phyloP scores from a whole-genome alignment of 2,113 vertebrate species.

The Podilymbus podiceps region DNA sequence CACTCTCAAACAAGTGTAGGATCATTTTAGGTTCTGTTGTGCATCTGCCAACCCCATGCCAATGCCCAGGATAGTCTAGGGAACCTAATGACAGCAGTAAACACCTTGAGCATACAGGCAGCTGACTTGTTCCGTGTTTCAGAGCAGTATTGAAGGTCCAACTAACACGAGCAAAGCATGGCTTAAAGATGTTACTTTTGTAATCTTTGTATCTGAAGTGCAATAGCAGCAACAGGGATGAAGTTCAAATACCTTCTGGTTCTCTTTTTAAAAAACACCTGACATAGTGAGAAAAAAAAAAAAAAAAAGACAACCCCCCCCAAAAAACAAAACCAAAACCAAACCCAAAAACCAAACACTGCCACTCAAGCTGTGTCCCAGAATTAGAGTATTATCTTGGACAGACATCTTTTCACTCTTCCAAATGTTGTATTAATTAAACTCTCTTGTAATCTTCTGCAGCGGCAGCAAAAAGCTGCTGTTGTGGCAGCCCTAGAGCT shows the following conservation, averaged over 20 bases:
- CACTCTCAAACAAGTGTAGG: not conserved
- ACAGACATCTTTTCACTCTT: constrained; percentile 19
- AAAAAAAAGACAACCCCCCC: too few species aligned
- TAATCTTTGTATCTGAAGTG: not conserved
- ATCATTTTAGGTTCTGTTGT: not conserved
- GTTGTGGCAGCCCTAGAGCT: not conserved
- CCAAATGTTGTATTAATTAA: constrained; percentile 8
- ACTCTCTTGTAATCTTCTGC: not conserved
- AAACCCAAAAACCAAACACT: not conserved
- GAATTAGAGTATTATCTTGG: constrained; percentile 2
- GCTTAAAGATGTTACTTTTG: not conserved
- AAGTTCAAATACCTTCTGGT: not conserved
- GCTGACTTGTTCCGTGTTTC: not conserved
- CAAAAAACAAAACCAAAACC: too few species aligned
- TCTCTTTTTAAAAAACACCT: not conserved
- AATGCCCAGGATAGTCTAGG: not conserved
- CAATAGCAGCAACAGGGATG: not conserved
- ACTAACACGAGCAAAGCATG: not conserved
- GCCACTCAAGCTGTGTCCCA: not conserved
- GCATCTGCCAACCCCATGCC: not conserved
- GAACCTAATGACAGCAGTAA: not conserved
- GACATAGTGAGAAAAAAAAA: not conserved
- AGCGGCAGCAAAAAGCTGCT: not conserved
- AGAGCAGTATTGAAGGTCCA: not conserved
- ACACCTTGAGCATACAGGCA: not conserved